These are phyloP conservation scores for Eurytemora carolleeae DNA, from an alignment of 1,140 invertebrate genomes.

Conservation along the genomic window DNA sequence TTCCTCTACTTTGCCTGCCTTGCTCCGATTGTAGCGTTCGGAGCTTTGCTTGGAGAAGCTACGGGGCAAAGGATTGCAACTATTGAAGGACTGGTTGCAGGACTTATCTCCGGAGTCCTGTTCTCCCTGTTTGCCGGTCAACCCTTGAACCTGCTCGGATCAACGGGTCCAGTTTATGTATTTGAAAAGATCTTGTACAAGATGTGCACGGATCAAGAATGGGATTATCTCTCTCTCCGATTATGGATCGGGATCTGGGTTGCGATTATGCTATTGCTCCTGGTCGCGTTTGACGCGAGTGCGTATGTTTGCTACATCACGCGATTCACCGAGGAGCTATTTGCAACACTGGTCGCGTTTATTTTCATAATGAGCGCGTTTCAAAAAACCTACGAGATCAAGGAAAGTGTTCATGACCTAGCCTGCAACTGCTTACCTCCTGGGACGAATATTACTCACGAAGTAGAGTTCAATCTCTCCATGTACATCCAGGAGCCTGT, in stretches of 20 bases:
- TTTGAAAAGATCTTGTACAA: conserved; percentile 94
- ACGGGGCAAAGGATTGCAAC: conserved; percentile 93
- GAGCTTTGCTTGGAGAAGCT: conserved; percentile 77
- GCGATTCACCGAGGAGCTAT: conserved; percentile 91
- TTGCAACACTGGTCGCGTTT: conserved; percentile 91
- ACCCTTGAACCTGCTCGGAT: conserved; percentile 88
- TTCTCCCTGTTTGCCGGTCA: conserved; percentile 96
- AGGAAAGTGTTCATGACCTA: background rate
- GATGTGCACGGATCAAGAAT: conserved; percentile 47
- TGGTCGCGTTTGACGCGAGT: conserved; percentile 88
- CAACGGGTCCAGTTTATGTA: conserved; percentile 90
- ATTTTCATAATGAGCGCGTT: conserved; percentile 90
- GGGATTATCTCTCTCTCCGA: conserved; percentile 68
- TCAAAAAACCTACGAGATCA: conserved; percentile 1
- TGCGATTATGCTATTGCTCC: conserved; percentile 54
- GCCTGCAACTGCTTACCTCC: conserved; percentile 1
- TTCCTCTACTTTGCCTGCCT: conserved; percentile 98
- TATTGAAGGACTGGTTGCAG: conserved; percentile 72
- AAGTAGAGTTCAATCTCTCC: background rate
- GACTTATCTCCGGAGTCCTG: conserved; percentile 79
- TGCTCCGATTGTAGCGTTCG: conserved; percentile 92
- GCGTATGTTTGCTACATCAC: conserved; percentile 96
- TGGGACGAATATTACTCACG: too few species aligned
- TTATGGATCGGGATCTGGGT: conserved; percentile 94
- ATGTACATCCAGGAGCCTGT: too few species aligned